phyloP scores from a whole-genome alignment of 2,888 invertebrate genomes.

The Dioctria rufipes region DNA sequence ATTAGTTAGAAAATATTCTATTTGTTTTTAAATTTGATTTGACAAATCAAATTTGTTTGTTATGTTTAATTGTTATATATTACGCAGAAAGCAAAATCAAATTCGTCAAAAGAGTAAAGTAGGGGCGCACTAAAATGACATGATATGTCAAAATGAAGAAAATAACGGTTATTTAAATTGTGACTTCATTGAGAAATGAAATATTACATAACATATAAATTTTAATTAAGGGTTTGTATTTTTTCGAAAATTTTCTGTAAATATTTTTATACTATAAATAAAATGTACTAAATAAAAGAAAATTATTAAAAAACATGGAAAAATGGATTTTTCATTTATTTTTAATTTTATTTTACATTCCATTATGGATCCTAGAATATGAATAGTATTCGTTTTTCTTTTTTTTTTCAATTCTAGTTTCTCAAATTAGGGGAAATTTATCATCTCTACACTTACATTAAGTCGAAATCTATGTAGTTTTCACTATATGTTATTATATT shows the following conservation, averaged over 20 bases:
- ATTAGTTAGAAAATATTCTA: constrained; percentile 33
- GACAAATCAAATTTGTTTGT: constrained; percentile 47
- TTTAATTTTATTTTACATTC: too few relatives aligned
- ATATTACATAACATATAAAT: constrained; percentile 46
- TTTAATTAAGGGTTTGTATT: constrained; percentile 58
- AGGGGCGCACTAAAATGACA: constrained; percentile 1
- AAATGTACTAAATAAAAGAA: constrained; percentile 52
- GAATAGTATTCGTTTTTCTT: too few relatives aligned
- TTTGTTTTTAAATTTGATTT: constrained; percentile 49
- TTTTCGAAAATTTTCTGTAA: constrained; percentile 59
- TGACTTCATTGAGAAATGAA: constrained; percentile 42
- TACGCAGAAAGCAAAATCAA: constrained; percentile 34
- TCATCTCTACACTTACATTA: too few relatives aligned
- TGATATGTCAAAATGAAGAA: constrained; percentile 6
- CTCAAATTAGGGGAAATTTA: too few relatives aligned
- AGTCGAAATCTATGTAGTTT: too few relatives aligned
- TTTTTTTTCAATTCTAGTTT: too few relatives aligned
- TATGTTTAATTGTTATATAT: constrained; percentile 41
- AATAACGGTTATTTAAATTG: constrained; percentile 16
- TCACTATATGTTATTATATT: too few relatives aligned
- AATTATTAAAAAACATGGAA: constrained; percentile 49
- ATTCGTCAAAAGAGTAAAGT: constrained; percentile 38
- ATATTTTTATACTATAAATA: constrained; percentile 60
- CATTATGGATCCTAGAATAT: too few relatives aligned
- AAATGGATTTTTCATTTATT: too few relatives aligned